phyloP scores from a whole-genome alignment of 2,888 invertebrate species.

The Phytoseiulus persimilis region DNA sequence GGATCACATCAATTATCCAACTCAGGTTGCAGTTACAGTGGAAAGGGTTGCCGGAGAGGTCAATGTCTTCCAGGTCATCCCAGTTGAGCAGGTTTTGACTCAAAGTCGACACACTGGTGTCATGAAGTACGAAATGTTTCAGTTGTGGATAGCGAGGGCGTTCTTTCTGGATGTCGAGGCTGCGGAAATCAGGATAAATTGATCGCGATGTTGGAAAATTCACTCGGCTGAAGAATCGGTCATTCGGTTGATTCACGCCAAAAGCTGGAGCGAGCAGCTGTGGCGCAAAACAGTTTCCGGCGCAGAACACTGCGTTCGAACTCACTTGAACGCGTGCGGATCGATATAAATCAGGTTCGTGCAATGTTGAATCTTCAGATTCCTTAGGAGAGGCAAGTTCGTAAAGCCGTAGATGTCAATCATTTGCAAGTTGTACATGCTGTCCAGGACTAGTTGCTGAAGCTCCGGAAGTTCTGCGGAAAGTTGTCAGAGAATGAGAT shows the following conservation, averaged over 20 bases:
- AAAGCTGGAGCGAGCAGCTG: too few relatives aligned
- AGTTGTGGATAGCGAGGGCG: background rate
- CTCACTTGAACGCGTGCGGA: slow-evolving; percentile 10
- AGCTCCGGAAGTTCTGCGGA: slow-evolving; percentile 15
- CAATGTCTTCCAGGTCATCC: slow-evolving; percentile 21
- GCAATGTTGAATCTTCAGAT: slow-evolving; percentile 24
- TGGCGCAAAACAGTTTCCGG: too few relatives aligned
- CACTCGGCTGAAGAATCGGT: background rate
- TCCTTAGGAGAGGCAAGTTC: slow-evolving; percentile 9
- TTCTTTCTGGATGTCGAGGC: slow-evolving; percentile 23
- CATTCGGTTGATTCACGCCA: too few relatives aligned
- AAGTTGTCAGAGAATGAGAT: background rate
- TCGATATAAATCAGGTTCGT: slow-evolving; percentile 26
- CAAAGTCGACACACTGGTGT: background rate
- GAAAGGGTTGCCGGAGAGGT: background rate
- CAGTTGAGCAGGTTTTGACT: slow-evolving; percentile 27
- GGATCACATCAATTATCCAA: slow-evolving; percentile 17
- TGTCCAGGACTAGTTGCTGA: background rate
- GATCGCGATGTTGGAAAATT: background rate
- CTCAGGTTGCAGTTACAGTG: slow-evolving; percentile 27
- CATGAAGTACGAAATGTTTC: slow-evolving; percentile 17
- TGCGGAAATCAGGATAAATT: background rate
- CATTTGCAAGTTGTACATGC: background rate
- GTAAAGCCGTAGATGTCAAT: slow-evolving; percentile 28
- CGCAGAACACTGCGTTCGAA: background rate